These are phyloP conservation scores for Pongo abelii DNA, from an alignment of 2,113 vertebrate species.

Conservation along the genomic window DNA sequence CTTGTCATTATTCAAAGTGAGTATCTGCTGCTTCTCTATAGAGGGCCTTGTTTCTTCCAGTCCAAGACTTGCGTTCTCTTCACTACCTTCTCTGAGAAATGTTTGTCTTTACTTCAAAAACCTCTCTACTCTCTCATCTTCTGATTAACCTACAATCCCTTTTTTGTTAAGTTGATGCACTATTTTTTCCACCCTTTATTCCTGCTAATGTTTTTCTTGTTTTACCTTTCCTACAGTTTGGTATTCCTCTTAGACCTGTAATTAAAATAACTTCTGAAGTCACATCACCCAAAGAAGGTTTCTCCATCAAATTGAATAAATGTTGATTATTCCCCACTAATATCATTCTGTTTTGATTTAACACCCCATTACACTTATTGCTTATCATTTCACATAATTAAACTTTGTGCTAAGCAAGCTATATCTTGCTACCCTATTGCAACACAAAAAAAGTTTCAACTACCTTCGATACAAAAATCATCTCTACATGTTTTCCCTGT, in stretches of 20 bases:
- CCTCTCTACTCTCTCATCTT: background rate
- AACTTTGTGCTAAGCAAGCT: constrained; percentile 47
- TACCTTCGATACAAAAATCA: background rate
- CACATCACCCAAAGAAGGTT: background rate
- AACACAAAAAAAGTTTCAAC: background rate
- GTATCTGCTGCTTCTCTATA: background rate
- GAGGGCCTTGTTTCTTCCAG: background rate
- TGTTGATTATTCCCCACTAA: constrained; percentile 34
- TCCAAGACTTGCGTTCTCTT: background rate
- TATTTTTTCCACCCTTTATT: background rate
- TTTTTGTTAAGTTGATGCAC: background rate
- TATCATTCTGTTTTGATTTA: constrained; percentile 53
- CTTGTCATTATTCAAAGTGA: background rate
- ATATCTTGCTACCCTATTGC: background rate
- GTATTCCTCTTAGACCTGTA: constrained; percentile 24
- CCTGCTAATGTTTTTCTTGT: background rate
- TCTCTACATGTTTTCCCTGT: background rate
- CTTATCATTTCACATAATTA: constrained; percentile 54
- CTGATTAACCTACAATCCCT: background rate
- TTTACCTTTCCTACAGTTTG: background rate
- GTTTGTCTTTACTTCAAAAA: background rate
- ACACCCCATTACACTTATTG: constrained; percentile 46
- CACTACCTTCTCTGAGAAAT: background rate
- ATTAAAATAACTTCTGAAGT: constrained; percentile 59
- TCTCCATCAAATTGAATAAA: constrained; percentile 56